Conservation (phyloP, 2,113 vertebrate species). For the Passer domesticus region DNA sequence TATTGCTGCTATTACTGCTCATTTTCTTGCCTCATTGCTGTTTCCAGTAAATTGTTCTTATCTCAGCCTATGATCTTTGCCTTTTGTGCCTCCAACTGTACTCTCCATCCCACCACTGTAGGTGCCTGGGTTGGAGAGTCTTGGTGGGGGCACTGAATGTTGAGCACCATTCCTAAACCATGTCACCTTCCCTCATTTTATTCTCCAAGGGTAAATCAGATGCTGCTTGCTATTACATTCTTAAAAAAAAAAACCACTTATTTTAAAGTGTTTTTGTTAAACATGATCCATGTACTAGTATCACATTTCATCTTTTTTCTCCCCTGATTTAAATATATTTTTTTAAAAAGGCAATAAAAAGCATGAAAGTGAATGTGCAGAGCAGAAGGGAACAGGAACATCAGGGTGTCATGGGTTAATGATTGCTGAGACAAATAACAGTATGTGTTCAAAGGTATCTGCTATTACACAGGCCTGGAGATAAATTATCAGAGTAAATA, state of each 20-base stretch:
- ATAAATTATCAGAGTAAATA: slow-evolving; percentile 2
- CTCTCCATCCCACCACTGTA: neutral
- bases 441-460: neutral
- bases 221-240: neutral
- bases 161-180: neutral
- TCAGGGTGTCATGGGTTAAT: neutral
- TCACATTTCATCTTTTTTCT: neutral
- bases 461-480: neutral
- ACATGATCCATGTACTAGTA: neutral
- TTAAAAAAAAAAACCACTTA: neutral
- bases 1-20: neutral
- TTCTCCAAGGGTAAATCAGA: neutral
- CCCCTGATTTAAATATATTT: neutral
- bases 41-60: neutral
- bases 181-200: neutral
- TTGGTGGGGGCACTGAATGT: neutral
- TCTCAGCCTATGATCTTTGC: neutral
- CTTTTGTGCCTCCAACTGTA: neutral
- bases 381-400: neutral
- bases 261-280: neutral
- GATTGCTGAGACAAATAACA: neutral
- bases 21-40: neutral
- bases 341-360: neutral
- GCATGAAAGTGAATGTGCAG: neutral
- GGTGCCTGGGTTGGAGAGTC: neutral